Base-by-base conservation (phyloP, 2,888 invertebrate genomes). In the Heteromyza rotundicornis region DNA sequence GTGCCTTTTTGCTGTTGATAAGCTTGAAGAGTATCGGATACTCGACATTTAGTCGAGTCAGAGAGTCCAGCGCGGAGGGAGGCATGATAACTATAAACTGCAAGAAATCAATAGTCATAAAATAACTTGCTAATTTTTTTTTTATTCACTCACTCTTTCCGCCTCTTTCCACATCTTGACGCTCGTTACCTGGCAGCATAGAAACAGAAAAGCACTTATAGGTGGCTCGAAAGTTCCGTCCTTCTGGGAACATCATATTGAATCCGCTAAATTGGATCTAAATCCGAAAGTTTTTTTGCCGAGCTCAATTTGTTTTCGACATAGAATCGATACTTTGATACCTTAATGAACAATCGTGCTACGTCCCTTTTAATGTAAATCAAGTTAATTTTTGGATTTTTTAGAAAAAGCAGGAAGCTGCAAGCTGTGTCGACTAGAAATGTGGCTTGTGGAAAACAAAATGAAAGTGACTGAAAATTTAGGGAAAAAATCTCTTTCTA, bases 1-100 rank as follows among this genome's bases (percentile, higher is more conserved):
- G 87, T 68, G 90, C 90, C 5, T 90, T 90, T 76, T 91, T 92
- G 71, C 90, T 90, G 81, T 98, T 98, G 23, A 90, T 93, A 35
- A 99, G 84, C 81, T 97, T 98, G 82, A 99, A 99, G 62, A 99
- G 87, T 98, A 99, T 99, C 0, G 99, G 99, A 80, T 98, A 99
- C 77, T 93, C 95, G 66, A 98, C 96, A 82, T 98, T 98, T 20
- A 96, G 85, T 63, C 96, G 87, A 2, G 96, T 96, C 7, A 98
- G 86, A 68, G 92, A 91, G 78, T 98, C 98, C 70, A 98, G 82
- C 0, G 97, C 97, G 47, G 97, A 97, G 0, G 97, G 96, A 8
- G 98, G 98, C 95, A 98, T 96, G 49, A 98, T 97, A 75, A 98
- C 96, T 96, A 84, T 57, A 89, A n/a, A n/a, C n/a, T n/a, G n/a